Evolutionary conservation across 1,140 invertebrate species (phyloP).

Genomic region (Cherax quadricarinatus): DNA sequence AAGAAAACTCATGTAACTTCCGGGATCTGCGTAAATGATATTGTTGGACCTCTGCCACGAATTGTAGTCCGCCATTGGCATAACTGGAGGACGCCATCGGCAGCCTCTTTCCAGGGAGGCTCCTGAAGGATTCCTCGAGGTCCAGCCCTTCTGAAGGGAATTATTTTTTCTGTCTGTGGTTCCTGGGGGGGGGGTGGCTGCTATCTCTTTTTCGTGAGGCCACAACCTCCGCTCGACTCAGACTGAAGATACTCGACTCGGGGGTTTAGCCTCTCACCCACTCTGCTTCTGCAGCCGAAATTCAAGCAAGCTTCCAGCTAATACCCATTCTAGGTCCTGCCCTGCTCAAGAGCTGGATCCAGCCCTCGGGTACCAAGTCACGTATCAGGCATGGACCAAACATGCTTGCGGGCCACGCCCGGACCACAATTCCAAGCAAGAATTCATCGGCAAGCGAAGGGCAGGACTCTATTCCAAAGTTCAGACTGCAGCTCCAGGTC

Average conservation of each 20-base stretch:
- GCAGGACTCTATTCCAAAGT: background rate
- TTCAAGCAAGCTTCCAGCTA: background rate
- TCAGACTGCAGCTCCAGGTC: background rate
- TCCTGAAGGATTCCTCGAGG: background rate
- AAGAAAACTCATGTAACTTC: background rate
- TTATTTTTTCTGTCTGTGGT: background rate
- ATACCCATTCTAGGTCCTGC: background rate
- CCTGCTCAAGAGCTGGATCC: background rate
- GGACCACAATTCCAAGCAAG: background rate
- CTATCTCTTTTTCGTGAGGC: background rate
- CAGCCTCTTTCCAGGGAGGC: background rate
- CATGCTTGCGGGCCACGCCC: background rate
- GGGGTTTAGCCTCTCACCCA: too few species aligned
- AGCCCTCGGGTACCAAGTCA: background rate
- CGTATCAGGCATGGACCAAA: background rate
- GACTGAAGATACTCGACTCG: too few species aligned
- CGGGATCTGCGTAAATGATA: background rate
- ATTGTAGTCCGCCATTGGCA: background rate
- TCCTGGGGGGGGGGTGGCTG: conserved; percentile 2
- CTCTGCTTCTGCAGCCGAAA: background rate
- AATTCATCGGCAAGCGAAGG: too few species aligned
- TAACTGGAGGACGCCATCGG: background rate
- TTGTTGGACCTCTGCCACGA: background rate
- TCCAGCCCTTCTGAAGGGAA: background rate
- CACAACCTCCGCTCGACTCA: background rate